Conservation (phyloP, 1,140 invertebrate genomes). For the Neoseiulus cucumeris region DNA sequence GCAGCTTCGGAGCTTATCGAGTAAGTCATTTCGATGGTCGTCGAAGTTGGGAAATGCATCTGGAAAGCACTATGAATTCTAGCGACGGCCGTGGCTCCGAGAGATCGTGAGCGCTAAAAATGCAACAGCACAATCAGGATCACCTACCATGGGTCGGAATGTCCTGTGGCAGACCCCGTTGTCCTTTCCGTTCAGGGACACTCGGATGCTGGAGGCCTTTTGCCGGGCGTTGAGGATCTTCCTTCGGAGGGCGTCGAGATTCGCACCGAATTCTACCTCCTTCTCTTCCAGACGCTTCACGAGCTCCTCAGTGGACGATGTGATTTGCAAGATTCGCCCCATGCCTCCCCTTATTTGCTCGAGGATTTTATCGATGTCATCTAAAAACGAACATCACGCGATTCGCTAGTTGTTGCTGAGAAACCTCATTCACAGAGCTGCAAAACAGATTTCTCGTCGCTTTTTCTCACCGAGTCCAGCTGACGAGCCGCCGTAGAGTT, state of each 20-base stretch:
- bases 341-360: conserved; percentile 25
- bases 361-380: conserved; percentile 23
- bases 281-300: conserved; percentile 18
- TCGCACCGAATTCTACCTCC: conserved; percentile 30
- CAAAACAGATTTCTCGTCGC: not conserved
- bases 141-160: conserved; percentile 32
- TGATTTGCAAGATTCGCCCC: conserved; percentile 17
- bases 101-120: too few species aligned
- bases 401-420: too few species aligned
- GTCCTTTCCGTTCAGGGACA: conserved; percentile 40
- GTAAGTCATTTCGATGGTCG: conserved; percentile 43
- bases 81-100: too few species aligned
- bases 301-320: conserved; percentile 18
- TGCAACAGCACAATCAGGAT: not conserved
- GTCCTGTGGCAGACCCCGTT: conserved; percentile 45
- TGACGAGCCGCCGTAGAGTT: conserved; percentile 21
- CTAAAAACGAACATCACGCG: conserved; percentile 21
- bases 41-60: conserved; percentile 24
- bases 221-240: conserved; percentile 55
- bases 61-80: too few species aligned
- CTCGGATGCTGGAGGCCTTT: conserved; percentile 53
- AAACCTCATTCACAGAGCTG: too few species aligned
- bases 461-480: conserved; percentile 20
- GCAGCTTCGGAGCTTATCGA: conserved; percentile 37
- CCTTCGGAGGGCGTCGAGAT: conserved; percentile 43